phyloP scores from a whole-genome alignment of 53 echinoderm and acorn worm species.

The Echinarachnius parma region DNA sequence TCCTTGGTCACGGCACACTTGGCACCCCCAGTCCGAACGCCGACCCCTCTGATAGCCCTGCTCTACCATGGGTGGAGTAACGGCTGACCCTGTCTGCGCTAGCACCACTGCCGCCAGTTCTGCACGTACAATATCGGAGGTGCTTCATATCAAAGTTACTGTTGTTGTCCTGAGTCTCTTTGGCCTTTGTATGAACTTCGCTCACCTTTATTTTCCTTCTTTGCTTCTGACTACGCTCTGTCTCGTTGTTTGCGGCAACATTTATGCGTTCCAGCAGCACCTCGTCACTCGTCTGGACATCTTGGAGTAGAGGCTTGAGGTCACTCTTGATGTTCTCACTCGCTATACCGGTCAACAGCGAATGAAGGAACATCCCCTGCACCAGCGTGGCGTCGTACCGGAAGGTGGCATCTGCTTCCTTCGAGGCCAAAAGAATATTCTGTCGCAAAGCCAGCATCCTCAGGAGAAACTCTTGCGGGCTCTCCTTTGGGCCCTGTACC shows the following conservation, averaged over 20 bases:
- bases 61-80: background rate
- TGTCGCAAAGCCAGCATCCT: conserved; percentile 40
- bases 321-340: background rate
- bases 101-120: background rate
- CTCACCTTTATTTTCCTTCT: background rate
- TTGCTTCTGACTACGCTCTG: background rate
- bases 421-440: conserved; percentile 35
- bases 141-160: background rate
- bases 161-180: background rate
- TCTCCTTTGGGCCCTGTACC: conserved; percentile 12
- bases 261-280: background rate
- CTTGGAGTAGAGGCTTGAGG: background rate
- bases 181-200: no score
- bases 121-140: background rate
- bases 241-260: background rate
- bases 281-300: background rate
- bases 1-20: background rate
- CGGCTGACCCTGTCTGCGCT: no score
- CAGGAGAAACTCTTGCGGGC: conserved; percentile 16
- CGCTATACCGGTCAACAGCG: background rate
- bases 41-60: background rate
- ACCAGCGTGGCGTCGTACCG: background rate
- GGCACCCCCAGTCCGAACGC: background rate
- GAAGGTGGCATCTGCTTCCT: conserved; percentile 24
- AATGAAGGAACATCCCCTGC: conserved; percentile 1